phyloP scores from a whole-genome alignment of 2,888 invertebrate genomes.

The Epinotia brunnichana region DNA sequence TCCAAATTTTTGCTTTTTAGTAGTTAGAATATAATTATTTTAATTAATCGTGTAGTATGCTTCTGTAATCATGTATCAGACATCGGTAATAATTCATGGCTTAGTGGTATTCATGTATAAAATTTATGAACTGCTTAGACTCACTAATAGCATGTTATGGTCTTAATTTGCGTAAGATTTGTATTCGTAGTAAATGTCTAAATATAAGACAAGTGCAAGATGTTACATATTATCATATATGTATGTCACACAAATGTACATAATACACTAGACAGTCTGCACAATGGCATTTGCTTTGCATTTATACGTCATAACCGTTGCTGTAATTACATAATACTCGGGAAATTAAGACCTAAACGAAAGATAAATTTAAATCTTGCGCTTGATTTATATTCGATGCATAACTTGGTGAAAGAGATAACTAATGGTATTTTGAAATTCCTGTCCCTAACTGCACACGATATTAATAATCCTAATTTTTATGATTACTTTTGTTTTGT shows the following conservation, averaged over 20 bases:
- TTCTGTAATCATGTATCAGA: constrained; percentile 42
- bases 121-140: constrained; percentile 50
- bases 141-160: constrained; percentile 64
- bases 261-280: constrained; percentile 15
- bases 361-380: constrained; percentile 59
- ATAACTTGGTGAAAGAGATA: constrained; percentile 76
- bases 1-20: constrained; percentile 58
- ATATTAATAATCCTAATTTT: constrained; percentile 63
- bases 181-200: constrained; percentile 59
- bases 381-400: constrained; percentile 69
- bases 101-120: constrained; percentile 46
- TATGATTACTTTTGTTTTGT: constrained; percentile 75
- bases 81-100: constrained; percentile 39
- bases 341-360: constrained; percentile 37
- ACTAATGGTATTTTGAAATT: constrained; percentile 78
- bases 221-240: constrained; percentile 26
- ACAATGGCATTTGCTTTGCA: constrained; percentile 21
- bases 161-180: constrained; percentile 70
- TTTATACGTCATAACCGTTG: constrained; percentile 13
- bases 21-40: constrained; percentile 35
- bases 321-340: constrained; percentile 3
- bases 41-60: constrained; percentile 64
- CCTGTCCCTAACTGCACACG: constrained; percentile 80
- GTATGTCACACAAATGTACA: constrained; percentile 27
- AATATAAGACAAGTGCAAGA: constrained; percentile 73